Conservation (phyloP, 64 coral and sea anemone species). For the Hydrozoanthus tunicans region DNA sequence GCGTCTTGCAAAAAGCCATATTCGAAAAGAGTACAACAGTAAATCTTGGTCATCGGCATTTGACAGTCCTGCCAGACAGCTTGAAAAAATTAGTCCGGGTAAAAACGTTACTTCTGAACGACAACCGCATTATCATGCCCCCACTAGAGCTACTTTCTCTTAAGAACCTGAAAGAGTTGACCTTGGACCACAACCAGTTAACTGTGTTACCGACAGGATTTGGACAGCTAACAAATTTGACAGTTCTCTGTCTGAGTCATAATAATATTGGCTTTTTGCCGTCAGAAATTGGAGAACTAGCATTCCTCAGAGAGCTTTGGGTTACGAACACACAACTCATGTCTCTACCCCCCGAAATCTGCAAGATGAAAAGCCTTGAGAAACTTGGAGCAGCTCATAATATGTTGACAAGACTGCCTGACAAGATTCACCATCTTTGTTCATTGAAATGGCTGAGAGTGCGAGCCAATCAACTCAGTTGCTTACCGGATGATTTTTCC, state of each 20-base stretch:
- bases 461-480: constrained; percentile 73
- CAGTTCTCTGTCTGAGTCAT: constrained; percentile 85
- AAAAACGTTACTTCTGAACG: constrained; percentile 77
- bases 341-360: constrained; percentile 91
- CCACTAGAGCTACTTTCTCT: constrained; percentile 83
- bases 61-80: constrained; percentile 86
- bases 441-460: constrained; percentile 81
- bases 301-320: constrained; percentile 79
- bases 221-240: constrained; percentile 77
- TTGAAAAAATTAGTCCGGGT: constrained; percentile 76
- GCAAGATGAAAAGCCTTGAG: constrained; percentile 69
- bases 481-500: constrained; percentile 71
- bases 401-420: constrained; percentile 72
- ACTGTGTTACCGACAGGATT: constrained; percentile 93
- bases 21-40: constrained; percentile 50
- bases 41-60: constrained; percentile 86
- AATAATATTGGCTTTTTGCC: constrained; percentile 91
- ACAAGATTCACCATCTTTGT: constrained; percentile 53
- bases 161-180: constrained; percentile 78
- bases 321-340: constrained; percentile 94
- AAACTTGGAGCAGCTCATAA: constrained; percentile 93
- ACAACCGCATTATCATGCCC: constrained; percentile 98
- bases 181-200: constrained; percentile 92
- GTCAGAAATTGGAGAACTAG: constrained; percentile 84
- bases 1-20: constrained; percentile 69